These are phyloP conservation scores for Gymnodraco acuticeps DNA, from an alignment of 2,797 vertebrate genomes.

Conservation along the genomic window DNA sequence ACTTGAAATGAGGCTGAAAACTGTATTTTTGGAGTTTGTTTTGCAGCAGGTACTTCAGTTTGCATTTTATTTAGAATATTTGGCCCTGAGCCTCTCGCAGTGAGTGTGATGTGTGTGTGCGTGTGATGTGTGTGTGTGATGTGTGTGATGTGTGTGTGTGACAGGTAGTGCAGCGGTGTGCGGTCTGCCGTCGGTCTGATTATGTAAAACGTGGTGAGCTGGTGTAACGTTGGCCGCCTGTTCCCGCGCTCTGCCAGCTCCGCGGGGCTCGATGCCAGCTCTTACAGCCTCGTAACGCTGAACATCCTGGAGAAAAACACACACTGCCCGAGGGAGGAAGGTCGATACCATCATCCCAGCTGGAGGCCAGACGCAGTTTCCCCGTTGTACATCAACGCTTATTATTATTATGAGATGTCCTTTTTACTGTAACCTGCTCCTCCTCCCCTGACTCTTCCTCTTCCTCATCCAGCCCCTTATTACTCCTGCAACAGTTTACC, in stretches of 20 bases:
- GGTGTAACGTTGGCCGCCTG: conserved; percentile 69
- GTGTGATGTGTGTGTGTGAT: too few species aligned
- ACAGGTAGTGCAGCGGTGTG: conserved; percentile 71
- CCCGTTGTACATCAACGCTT: conserved; percentile 24
- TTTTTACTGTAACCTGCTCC: conserved; percentile 67
- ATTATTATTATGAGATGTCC: conserved; percentile 73
- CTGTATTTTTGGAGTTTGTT: conserved; percentile 9
- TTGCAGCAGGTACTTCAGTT: conserved; percentile 15
- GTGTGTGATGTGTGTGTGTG: conserved; percentile 28
- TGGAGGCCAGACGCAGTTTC: conserved; percentile 76
- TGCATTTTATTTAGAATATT: conserved; percentile 1
- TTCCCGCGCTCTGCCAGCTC: conserved; percentile 71
- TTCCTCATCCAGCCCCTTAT: conserved; percentile 75
- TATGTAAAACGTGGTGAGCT: conserved; percentile 77
- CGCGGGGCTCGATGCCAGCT: conserved; percentile 66
- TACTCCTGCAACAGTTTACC: too few species aligned
- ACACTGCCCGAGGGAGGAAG: conserved; percentile 73
- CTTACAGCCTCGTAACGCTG: conserved; percentile 61
- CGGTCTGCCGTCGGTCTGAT: conserved; percentile 77
- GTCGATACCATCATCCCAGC: conserved; percentile 85
- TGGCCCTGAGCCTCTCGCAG: conserved; percentile 49
- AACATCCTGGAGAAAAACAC: conserved; percentile 75
- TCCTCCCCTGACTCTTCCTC: conserved; percentile 55
- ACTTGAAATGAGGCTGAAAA: not conserved
- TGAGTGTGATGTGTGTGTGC: conserved; percentile 42